Evolutionary conservation across 1,140 invertebrate genomes (phyloP).

Genomic region (Condylostylus longicornis): DNA sequence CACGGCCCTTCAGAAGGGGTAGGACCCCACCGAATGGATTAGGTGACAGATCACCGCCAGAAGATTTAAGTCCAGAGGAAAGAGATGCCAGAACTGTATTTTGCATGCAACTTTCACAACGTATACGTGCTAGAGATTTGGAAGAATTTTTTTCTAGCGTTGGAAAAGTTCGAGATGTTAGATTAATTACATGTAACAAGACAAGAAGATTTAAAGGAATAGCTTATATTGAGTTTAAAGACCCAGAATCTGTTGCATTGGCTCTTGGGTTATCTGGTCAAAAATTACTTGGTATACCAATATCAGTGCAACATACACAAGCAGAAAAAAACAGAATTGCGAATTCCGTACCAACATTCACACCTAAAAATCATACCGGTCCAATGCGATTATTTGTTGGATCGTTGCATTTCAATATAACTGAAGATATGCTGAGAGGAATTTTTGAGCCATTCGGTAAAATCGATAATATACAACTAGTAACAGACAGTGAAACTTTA

Average conservation of each 20-base stretch:
- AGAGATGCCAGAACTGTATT: slow-evolving; percentile 96
- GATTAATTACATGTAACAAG: slow-evolving; percentile 98
- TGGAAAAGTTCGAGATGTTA: slow-evolving; percentile 95
- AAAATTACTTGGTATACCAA: slow-evolving; percentile 90
- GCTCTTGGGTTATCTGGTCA: slow-evolving; percentile 94
- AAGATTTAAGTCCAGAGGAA: slow-evolving; percentile 91
- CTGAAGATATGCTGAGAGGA: slow-evolving; percentile 93
- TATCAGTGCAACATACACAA: slow-evolving; percentile 96
- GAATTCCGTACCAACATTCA: slow-evolving; percentile 65
- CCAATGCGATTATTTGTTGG: slow-evolving; percentile 96
- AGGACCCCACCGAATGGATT: slow-evolving; percentile 27
- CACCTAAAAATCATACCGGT: slow-evolving; percentile 65
- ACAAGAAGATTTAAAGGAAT: slow-evolving; percentile 98
- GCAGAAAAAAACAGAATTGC: slow-evolving; percentile 95
- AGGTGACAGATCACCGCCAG: slow-evolving; percentile 32
- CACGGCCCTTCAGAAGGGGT: slow-evolving; percentile 16
- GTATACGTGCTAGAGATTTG: slow-evolving; percentile 86
- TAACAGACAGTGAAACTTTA: slow-evolving; percentile 87
- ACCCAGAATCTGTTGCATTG: slow-evolving; percentile 91
- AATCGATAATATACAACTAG: slow-evolving; percentile 92
- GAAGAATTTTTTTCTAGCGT: slow-evolving; percentile 99
- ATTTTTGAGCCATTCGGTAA: slow-evolving; percentile 99
- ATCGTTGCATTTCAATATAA: slow-evolving; percentile 97
- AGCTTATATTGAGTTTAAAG: slow-evolving; percentile 97
- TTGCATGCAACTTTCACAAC: slow-evolving; percentile 90